A percentile compares a stretch with the other conserved stretches of the same genome.
These are phyloP conservation scores for Athalia rosae DNA, from an alignment of 2,888 invertebrate genomes.

Conservation along the genomic window DNA sequence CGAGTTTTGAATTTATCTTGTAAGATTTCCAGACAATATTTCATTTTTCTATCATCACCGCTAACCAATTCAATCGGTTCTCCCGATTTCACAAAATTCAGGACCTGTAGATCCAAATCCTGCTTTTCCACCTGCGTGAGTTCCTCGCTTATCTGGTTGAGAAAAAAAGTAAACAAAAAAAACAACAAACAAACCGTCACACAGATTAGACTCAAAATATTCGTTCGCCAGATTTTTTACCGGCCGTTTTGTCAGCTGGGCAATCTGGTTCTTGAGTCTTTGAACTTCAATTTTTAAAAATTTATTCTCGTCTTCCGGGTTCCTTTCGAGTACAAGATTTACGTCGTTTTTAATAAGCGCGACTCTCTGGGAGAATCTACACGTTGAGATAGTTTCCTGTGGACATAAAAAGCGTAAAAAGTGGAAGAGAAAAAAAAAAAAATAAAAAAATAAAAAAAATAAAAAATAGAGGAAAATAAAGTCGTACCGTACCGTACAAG, in stretches of 20 bases:
- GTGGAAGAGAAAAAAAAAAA: background rate
- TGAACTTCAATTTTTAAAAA: constrained; percentile 72
- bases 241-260: constrained; percentile 56
- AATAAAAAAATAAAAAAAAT: background rate
- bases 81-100: constrained; percentile 57
- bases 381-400: constrained; percentile 76
- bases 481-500: background rate
- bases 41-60: constrained; percentile 64
- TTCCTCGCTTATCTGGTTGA: constrained; percentile 50
- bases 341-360: constrained; percentile 74
- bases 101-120: constrained; percentile 59
- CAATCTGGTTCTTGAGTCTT: constrained; percentile 67
- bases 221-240: constrained; percentile 44
- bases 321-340: constrained; percentile 71
- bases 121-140: constrained; percentile 57
- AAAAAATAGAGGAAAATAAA: background rate
- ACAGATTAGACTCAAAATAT: too few relatives aligned
- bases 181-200: background rate
- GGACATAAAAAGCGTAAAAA: constrained; percentile 50
- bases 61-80: constrained; percentile 60
- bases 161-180: background rate
- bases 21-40: constrained; percentile 68
- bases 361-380: constrained; percentile 76
- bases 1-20: constrained; percentile 55
- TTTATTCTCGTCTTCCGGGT: constrained; percentile 73